phyloP scores from a whole-genome alignment of 2,797 vertebrate species.

The Gymnoscopelus microlampas region DNA sequence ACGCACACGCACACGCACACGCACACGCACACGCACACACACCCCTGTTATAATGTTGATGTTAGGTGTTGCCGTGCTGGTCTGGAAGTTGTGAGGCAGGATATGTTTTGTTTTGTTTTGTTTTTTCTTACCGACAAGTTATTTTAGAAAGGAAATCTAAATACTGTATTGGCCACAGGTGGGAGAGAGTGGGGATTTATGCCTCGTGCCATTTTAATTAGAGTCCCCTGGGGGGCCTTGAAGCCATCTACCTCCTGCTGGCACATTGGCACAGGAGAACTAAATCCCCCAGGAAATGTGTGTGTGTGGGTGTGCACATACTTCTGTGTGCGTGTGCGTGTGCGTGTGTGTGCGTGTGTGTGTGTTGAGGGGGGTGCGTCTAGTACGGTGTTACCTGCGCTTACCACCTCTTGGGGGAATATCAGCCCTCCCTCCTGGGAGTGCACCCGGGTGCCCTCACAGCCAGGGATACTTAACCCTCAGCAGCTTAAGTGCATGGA shows the following conservation, averaged over 20 bases:
- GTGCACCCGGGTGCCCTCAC: conserved; percentile 43
- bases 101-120: too few species aligned
- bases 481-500: conserved; percentile 61
- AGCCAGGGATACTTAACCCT: conserved; percentile 69
- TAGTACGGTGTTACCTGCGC: neutral
- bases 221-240: conserved; percentile 25
- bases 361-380: neutral
- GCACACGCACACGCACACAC: neutral
- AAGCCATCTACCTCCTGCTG: conserved; percentile 15
- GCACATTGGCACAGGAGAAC: conserved; percentile 29
- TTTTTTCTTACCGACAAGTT: too few species aligned
- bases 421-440: conserved; percentile 46
- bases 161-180: neutral
- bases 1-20: neutral
- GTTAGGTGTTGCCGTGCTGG: too few species aligned
- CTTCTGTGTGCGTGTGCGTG: neutral
- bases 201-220: conserved; percentile 49
- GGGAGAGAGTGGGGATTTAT: neutral
- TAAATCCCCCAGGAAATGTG: conserved; percentile 43
- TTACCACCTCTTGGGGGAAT: conserved; percentile 1
- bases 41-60: neutral
- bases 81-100: too few species aligned
- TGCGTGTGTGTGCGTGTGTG: neutral
- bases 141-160: too few species aligned
- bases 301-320: neutral